Base-by-base conservation (phyloP, 1,140 invertebrate species). In the Oncopodura yosiiana region DNA sequence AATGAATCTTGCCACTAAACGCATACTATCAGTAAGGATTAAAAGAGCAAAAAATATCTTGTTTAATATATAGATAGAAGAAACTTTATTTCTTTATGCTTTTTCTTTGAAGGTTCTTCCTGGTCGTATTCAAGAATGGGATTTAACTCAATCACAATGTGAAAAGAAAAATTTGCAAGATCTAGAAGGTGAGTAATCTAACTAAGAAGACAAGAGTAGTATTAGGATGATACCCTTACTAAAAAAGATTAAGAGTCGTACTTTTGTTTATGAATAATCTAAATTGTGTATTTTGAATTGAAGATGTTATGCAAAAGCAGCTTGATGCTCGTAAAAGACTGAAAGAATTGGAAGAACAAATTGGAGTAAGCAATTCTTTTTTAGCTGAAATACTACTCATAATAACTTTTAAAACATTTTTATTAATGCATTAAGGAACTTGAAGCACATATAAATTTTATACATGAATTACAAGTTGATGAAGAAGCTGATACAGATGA, bases 111-210 rank as follows among this genome's bases (percentile, higher is more conserved):
- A 85, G 75, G 81, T 89, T 5, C 68, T 97, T 16, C 93, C 93
- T 0, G 85, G 88, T 63, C 76, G 92, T n/a, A 84, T 96, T 53
- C 88, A 93, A 69, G 89, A 96, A 66, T 95, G 92, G 91, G 83
- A 86, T 30, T 74, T 88, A n/a, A 85, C 84, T n/a, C 78, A 82
- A 0, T 91, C 86, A 67, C 76, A 82, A 29, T 89, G 92, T 0
- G 92, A 95, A 67, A 83, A 88, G 24, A 38, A 51, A 5, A 57
- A 61, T 18, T 38, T 48, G 21, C 18, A 21, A 16, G 49, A 56
- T 3, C 27, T 61, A n/a, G 51, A n/a, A n/a, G n/a, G n/a, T n/a
- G n/a, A n/a, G n/a, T n/a, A n/a, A n/a, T n/a, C n/a, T n/a, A n/a
- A n/a, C n/a, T n/a, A n/a, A n/a, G n/a, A n/a, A n/a, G n/a, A n/a